phyloP scores from a whole-genome alignment of 2,888 invertebrate genomes.

The Drosophila mimica region DNA sequence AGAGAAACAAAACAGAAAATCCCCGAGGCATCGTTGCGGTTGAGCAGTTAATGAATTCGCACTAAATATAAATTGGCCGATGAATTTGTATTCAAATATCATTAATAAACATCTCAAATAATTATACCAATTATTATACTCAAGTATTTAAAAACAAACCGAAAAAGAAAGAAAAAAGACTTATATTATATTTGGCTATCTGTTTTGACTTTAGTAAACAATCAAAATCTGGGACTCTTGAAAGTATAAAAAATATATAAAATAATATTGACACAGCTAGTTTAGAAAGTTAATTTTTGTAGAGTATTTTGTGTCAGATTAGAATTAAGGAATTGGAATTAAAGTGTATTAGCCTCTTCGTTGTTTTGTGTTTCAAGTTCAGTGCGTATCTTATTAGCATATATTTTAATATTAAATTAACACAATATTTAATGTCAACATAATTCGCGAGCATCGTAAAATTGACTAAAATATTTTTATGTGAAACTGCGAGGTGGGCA shows the following conservation, averaged over 20 bases:
- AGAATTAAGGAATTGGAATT: not conserved
- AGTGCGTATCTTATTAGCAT: constrained; percentile 53
- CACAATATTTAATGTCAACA: constrained; percentile 75
- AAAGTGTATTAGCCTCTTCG: constrained; percentile 3
- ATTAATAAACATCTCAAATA: constrained; percentile 48
- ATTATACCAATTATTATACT: constrained; percentile 27
- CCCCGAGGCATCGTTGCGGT: constrained; percentile 20
- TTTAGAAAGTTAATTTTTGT: not conserved
- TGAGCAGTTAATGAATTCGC: constrained; percentile 44
- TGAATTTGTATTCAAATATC: constrained; percentile 58
- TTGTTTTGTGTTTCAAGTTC: not conserved
- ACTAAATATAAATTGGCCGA: constrained; percentile 66
- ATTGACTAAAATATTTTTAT: constrained; percentile 63
- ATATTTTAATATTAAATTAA: constrained; percentile 80
- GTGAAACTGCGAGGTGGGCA: constrained; percentile 40
- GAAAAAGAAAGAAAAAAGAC: not conserved
- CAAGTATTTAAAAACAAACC: not conserved
- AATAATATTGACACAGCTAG: not conserved
- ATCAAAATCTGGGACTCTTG: not conserved
- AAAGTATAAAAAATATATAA: not conserved
- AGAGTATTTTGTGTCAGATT: not conserved
- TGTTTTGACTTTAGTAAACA: not conserved
- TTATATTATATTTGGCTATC: not conserved
- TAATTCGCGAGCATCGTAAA: constrained; percentile 66
- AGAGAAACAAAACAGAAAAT: constrained; percentile 19